Evolutionary conservation across 2,888 invertebrate genomes (phyloP), one percentile per base, ranked within the genome.

Genomic region (Drosophila limbata): DNA sequence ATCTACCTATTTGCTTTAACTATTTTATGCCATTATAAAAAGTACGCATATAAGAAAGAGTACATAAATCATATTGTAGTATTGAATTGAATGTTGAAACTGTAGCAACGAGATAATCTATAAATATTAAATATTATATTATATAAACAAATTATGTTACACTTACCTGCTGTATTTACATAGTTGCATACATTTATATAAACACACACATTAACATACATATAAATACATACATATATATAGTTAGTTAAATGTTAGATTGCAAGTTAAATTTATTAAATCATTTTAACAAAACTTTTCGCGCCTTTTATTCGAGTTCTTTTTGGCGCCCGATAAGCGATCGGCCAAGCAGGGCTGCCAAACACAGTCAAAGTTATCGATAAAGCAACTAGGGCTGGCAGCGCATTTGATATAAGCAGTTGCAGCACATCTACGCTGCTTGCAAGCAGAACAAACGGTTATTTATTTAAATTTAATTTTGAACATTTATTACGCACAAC

Each of bases 211-310:
- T 17, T 60, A 13, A 66, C 42, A 61, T 19, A 50, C 31, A 71
- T 9, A 73, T 42, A 81, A 35, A 64, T 33, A 72, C 17, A 71
- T 57, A 51, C 55, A 71, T 60, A 72, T 79, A 69, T 66, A 72
- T 88, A 88, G 81, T 69, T 85, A 85, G 86, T 85, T 84, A 79
- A 86, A 86, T 84, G 87, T 86, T 85, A 88, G 81, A 81, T 73
- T 68, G 76, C 79, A 72, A 81, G 76, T 82, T 89, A 83, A 70
- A 78, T 77, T 74, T 73, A 79, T 88, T 79, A 74, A 74, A 70
- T 66, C 63, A 67, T 77, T 82, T 72, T 68, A 72, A 70, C 21
- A 66, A 6, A 42, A 56, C 21, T 13, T n/a, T 6, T 4, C 52
- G 10, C 21, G 21, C 28, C 4, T 40, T 3, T 25, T 25, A 25